Percentiles rank a stretch among this genome's conserved stretches.
These are phyloP conservation scores for Aricia agestis DNA, from an alignment of 1,140 invertebrate genomes.

Conservation along the genomic window DNA sequence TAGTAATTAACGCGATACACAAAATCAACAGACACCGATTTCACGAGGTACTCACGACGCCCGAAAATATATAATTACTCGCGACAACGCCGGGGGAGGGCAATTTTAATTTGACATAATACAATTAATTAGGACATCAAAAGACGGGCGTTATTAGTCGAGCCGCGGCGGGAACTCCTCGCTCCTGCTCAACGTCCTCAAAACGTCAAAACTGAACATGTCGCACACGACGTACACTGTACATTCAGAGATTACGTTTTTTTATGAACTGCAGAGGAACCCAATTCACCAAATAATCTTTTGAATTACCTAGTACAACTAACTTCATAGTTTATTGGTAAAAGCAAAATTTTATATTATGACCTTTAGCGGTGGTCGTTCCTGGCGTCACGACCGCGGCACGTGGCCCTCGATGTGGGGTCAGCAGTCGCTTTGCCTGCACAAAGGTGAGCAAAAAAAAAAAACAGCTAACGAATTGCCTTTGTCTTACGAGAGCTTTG, in stretches of 20 bases:
- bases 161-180: not conserved
- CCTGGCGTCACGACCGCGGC: too few species aligned
- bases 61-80: not conserved
- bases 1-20: not conserved
- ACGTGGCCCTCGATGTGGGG: too few species aligned
- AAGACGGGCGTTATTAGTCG: not conserved
- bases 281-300: too few species aligned
- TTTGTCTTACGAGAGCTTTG: not conserved
- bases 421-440: not conserved
- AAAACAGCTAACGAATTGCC: not conserved
- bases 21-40: not conserved
- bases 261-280: too few species aligned
- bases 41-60: not conserved
- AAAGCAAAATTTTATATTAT: too few species aligned
- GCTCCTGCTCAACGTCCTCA: not conserved
- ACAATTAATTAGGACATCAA: not conserved
- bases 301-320: too few species aligned
- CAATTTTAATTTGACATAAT: not conserved
- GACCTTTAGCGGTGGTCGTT: too few species aligned
- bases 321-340: too few species aligned
- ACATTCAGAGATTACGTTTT: too few species aligned
- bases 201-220: not conserved
- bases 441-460: slow-evolving; percentile 3
- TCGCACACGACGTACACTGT: not conserved
- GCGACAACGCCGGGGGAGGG: not conserved